Percentiles rank a stretch among this genome's conserved stretches.
Conservation (phyloP, 2,113 vertebrate species). For the Embiotoca jacksoni region DNA sequence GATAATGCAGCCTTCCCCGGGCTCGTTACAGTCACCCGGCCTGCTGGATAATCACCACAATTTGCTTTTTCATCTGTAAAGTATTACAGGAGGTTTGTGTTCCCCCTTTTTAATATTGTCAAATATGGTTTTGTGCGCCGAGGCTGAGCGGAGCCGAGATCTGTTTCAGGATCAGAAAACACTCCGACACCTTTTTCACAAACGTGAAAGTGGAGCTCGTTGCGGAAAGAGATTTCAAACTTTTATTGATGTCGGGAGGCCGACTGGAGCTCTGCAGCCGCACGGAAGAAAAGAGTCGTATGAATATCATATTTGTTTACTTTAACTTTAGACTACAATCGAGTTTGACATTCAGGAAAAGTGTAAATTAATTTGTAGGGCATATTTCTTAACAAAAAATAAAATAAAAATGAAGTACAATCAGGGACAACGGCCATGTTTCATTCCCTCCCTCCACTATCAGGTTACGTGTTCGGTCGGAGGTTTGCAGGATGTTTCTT, state of each 20-base stretch:
- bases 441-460: too few species aligned
- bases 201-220: not conserved
- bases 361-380: too few species aligned
- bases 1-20: slow-evolving; percentile 41
- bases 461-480: too few species aligned
- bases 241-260: not conserved
- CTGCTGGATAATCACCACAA: slow-evolving; percentile 55
- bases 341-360: too few species aligned
- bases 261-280: not conserved
- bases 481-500: not conserved
- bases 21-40: slow-evolving; percentile 4
- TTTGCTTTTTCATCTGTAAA: slow-evolving; percentile 59
- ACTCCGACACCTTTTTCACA: slow-evolving; percentile 15
- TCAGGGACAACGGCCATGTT: too few species aligned
- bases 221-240: not conserved
- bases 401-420: too few species aligned
- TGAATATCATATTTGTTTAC: too few species aligned
- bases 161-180: slow-evolving; percentile 17
- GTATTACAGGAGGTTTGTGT: slow-evolving; percentile 50
- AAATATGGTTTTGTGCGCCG: slow-evolving; percentile 10
- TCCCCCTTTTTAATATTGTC: slow-evolving; percentile 46
- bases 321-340: too few species aligned
- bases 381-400: too few species aligned
- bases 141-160: not conserved
- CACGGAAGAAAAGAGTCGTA: not conserved